Evolutionary conservation across 2,888 invertebrate genomes (phyloP), one percentile per base, ranked within the genome.

Genomic region (Chelonus formosanus): DNA sequence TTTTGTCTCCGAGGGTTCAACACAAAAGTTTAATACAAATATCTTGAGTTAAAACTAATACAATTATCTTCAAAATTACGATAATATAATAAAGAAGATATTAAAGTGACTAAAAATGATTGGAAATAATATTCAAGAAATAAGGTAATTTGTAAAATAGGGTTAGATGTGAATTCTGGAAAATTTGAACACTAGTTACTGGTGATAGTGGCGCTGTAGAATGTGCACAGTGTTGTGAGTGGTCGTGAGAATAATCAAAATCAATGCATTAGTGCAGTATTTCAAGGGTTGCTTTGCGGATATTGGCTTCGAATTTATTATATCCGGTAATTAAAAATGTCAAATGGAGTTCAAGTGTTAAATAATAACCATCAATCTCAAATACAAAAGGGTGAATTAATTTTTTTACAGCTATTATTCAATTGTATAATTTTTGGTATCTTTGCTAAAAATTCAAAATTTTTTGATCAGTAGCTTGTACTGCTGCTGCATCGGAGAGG

Each of bases 181-280:
- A 10, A 10, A 36, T 36, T 48, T 48, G 31, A 6, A 54, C 7
- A 35, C n/a, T 59, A 8, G 58, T 7, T 45, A 34, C 32, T 35
- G 20, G n/a, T 7, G 31, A 45, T 31, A 61, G 67, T 52, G 67
- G 64, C 67, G 67, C 67, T 67, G 61, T 54, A 45, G 57, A 44
- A 32, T 40, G 32, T 35, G 10, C 34, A 34, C 34, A 32, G 52
- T 52, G 52, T 52, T 52, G 52, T 32, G 52, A n/a, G 57, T 44
- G 36, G 43, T 52, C 52, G 67, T 67, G 67, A 73, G 74, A 72
- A 74, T 75, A 76, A 77, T 79, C 76, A 77, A 78, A 78, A 78
- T 80, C 78, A 77, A 79, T 79, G 78, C 76, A 74, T 73, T 73
- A 71, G 76, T 73, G 75, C 71, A 70, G 68, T 70, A 67, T 70